These are phyloP conservation scores for Neoascia interrupta DNA, from an alignment of 2,888 invertebrate species.

Conservation along the genomic window DNA sequence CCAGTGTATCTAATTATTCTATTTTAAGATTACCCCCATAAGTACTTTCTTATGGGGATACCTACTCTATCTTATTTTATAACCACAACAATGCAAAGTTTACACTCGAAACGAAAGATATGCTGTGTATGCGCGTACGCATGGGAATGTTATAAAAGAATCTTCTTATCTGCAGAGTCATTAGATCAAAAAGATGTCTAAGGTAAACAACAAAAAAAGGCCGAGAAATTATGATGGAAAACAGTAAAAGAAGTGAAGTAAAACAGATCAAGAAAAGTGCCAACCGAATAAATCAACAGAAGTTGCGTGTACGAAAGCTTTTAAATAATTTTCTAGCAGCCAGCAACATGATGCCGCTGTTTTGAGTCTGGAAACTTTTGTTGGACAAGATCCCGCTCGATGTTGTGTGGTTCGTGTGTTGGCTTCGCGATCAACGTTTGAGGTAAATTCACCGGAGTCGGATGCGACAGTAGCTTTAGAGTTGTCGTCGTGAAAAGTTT, in stretches of 20 bases:
- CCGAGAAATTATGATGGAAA: conserved; percentile 23
- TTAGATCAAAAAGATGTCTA: conserved; percentile 41
- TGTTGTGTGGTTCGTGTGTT: conserved; percentile 22
- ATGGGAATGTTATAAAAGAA: conserved; percentile 18
- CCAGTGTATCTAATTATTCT: conserved; percentile 53
- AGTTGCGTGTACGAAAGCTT: no score
- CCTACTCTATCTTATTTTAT: conserved; percentile 24
- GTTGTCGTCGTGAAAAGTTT: conserved; percentile 63
- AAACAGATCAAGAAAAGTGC: conserved; percentile 25
- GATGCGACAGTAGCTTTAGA: conserved; percentile 59
- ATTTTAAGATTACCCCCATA: conserved; percentile 48
- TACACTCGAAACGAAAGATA: conserved; percentile 18
- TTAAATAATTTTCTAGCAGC: neutral
- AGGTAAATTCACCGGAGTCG: conserved; percentile 43
- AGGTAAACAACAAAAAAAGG: conserved; percentile 31
- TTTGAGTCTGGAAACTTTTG: conserved; percentile 2
- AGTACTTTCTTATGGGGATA: conserved; percentile 30
- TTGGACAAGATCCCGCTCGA: no score
- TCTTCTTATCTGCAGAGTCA: conserved; percentile 45
- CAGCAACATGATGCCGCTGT: conserved; percentile 27
- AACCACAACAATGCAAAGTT: conserved; percentile 44
- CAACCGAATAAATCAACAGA: conserved; percentile 16
- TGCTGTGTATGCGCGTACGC: neutral
- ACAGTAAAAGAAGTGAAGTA: conserved; percentile 19
- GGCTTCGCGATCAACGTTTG: conserved; percentile 29